Base-by-base conservation (phyloP, 2,888 invertebrate species). In the Anoplius nigerrimus region DNA sequence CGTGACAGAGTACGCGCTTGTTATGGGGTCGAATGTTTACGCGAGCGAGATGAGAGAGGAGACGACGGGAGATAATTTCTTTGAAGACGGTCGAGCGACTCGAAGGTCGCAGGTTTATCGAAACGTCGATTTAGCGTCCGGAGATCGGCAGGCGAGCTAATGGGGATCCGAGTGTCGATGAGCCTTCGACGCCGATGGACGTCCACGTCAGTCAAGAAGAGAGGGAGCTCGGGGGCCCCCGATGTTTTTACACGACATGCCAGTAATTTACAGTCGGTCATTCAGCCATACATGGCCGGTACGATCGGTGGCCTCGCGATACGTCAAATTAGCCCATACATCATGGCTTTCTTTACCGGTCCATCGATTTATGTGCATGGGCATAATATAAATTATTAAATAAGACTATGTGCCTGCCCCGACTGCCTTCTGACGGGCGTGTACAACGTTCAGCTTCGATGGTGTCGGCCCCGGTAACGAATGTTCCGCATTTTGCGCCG, bases 371-470 rank as follows among this genome's bases (percentile, higher is more conserved):
- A 88, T 88, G 86, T 84, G 80, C 83, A 79, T 76, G 82, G 82
- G 84, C 86, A 87, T 87, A 86, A 88, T 87, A 87, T 88, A 87
- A 87, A 88, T 88, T 88, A 88, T 87, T 87, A 87, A 88, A 88
- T 87, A 86, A 86, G 79, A 66, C 73, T 71, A 68, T 66, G 68
- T 51, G 67, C 73, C 56, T 58, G 57, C 27, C 56, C 15, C 21
- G 53, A 11, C n/a, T 15, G 34, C 20, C n/a, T 20, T n/a, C n/a
- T 15, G 48, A 8, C 20, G 48, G 18, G 13, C 16, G 48, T 18
- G 48, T 18, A 18, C 18, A 48, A 48, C 16, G 48, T 18, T 18
- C 48, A 6, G 48, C 16, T 48, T 48, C 48, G 34, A 34, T 34
- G 34, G 34, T 13, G 34, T 2, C 34, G 8, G 34, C 11, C 34